Evolutionary conservation across 2,888 invertebrate genomes (phyloP), one percentile per base, ranked within the genome.

Genomic region (Pediacus dermestoides): DNA sequence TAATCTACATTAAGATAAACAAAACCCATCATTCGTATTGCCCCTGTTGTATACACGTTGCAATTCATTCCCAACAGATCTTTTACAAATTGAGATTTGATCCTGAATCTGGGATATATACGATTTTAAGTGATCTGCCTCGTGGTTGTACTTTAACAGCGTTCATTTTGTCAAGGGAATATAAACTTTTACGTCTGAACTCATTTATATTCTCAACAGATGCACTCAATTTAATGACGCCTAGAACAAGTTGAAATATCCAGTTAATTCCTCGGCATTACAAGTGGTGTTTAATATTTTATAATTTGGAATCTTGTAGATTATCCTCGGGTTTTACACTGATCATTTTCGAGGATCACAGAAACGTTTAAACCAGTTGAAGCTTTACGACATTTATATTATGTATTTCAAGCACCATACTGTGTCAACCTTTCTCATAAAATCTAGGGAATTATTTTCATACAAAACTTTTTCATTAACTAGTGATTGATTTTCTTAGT

Each of bases 51-150:
- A 3, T 3, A 3, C 10, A 23, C 10, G 10, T n/a, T 9, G 23
- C 3, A n/a, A 23, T n/a, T 4, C n/a, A 23, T 23, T n/a, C 23
- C 23, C 23, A 23, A 4, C 10, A n/a, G 23, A 23, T 10, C 23
- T 23, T 18, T 38, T 38, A 33, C 33, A 27, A 27, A 27, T 32
- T 32, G 15, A 14, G 12, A 32, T 25, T 31, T 30, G 28, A 25
- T 32, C 32, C 26, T 27, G n/a, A 37, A 16, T 16, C 16, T 10
- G 30, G 16, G 11, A 35, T 28, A 14, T 16, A 16, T 28, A 12
- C 12, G 22, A 27, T 31, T 37, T 18, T 16, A 31, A 37, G 16
- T 31, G 37, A 31, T 37, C 31, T 16, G 11, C 25, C 11, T 31
- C 31, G 23, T 23, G 23, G 31, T 18, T 31, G 31, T 25, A 37